Evolutionary conservation across 1,140 invertebrate genomes (phyloP).

Genomic region (Charaxes varanes): DNA sequence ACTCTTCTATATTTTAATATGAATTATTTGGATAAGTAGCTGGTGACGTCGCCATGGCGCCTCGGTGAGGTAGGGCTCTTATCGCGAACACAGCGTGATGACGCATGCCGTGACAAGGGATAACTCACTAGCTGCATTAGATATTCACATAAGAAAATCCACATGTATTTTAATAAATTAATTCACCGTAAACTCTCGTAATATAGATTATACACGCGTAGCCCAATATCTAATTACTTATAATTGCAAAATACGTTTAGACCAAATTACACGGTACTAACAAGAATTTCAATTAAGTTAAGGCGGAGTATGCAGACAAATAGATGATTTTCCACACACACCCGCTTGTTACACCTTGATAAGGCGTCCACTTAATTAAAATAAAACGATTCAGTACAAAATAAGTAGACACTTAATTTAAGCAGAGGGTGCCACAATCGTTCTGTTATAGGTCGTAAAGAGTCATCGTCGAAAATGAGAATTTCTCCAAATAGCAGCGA

Average conservation of each 20-base stretch:
- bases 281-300: constrained; percentile 28
- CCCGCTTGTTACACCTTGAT: constrained; percentile 32
- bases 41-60: no score
- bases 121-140: no score
- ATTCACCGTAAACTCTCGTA: no score
- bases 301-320: constrained; percentile 21
- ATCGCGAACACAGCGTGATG: no score
- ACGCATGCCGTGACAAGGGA: no score
- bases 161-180: no score
- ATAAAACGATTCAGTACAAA: constrained; percentile 40
- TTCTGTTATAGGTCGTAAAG: constrained; percentile 58
- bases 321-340: constrained; percentile 25
- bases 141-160: no score
- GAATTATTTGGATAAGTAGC: no score
- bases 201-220: no score
- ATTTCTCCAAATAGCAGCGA: constrained; percentile 56
- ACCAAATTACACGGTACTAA: constrained; percentile 8
- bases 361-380: constrained; percentile 50
- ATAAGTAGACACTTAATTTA: constrained; percentile 35
- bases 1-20: no score
- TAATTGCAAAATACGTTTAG: background rate
- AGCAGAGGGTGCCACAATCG: constrained; percentile 37
- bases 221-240: no score
- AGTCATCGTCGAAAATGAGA: constrained; percentile 52
- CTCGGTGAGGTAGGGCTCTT: no score